Evolutionary conservation across 2,113 vertebrate species (phyloP), one percentile per base, ranked within the genome.

Genomic region (Calyptomena viridis): DNA sequence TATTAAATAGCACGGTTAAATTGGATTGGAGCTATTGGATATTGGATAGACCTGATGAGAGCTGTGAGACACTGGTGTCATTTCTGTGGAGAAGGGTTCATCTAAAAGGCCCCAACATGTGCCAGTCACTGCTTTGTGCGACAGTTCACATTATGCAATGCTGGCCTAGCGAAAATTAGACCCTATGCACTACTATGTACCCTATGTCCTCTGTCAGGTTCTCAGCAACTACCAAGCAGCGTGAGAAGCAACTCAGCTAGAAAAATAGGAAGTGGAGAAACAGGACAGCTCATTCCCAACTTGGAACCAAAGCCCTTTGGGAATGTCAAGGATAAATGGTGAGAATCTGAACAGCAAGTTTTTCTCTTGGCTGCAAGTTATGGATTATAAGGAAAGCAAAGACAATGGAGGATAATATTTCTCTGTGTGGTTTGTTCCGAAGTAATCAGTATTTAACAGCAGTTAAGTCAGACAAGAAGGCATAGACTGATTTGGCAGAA

Each of bases 41-140:
- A 62, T 90, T 94, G 87, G 85, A 68, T 3, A 80, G 67, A 73
- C 37, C 76, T 82, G 66, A 87, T 82, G 67, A 25, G 93, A 79
- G 85, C 89, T 89, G 62, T 37, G 20, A 91, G 75, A 79, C n/a
- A 93, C 8, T 28, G 79, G 37, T 53, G 50, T 66, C 37, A 56
- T 83, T 93, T 93, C 44, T 88, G 58, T 91, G 75, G 74, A 76
- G 78, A 94, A 79, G 24, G 53, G 90, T 83, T 94, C 44, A 90
- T 72, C 40, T 82, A 11, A 82, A 89, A 95, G 23, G 56, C 52
- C 39, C n/a, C 35, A 89, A 58, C 39, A 52, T 64, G 66, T 58
- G 82, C 62, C 69, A 87, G 24, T 28, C 31, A n/a, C 49, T 75
- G 78, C 31, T 58, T 91, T 90, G 53, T 88, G 85, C 82, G 92